Evolutionary conservation across 2,113 vertebrate genomes (phyloP).

Genomic region (Anolis carolinensis): DNA sequence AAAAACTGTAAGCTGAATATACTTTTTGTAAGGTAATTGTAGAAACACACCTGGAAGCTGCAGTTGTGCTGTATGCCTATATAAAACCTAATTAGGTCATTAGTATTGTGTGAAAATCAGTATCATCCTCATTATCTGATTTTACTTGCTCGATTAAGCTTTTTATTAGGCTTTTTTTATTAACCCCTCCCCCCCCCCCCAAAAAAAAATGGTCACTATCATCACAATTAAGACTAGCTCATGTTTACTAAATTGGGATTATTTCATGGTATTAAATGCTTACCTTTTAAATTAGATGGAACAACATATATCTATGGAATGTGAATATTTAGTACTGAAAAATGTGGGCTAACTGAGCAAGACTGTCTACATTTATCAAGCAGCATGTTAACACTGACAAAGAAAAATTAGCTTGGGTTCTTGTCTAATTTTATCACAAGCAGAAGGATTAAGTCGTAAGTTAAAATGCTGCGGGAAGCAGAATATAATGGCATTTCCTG

Average conservation of each 20-base stretch:
- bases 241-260: not conserved
- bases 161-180: too few species aligned
- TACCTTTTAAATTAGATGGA: not conserved
- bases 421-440: slow-evolving; percentile 4
- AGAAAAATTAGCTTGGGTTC: not conserved
- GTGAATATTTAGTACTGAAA: not conserved
- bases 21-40: too few species aligned
- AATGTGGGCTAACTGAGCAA: not conserved
- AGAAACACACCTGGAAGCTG: not conserved
- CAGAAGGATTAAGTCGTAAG: not conserved
- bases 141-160: slow-evolving; percentile 54
- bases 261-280: not conserved
- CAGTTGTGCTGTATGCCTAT: not conserved
- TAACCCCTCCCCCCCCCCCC: too few species aligned
- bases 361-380: not conserved
- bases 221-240: not conserved
- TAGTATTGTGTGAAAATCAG: slow-evolving; percentile 35
- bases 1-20: not conserved
- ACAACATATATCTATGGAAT: not conserved
- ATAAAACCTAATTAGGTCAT: not conserved
- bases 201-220: not conserved
- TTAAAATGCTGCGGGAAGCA: not conserved
- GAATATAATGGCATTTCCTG: not conserved
- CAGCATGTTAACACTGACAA: not conserved
- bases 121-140: slow-evolving; percentile 56